phyloP scores from a whole-genome alignment of 2,888 invertebrate species.

The Tigriopus californicus region DNA sequence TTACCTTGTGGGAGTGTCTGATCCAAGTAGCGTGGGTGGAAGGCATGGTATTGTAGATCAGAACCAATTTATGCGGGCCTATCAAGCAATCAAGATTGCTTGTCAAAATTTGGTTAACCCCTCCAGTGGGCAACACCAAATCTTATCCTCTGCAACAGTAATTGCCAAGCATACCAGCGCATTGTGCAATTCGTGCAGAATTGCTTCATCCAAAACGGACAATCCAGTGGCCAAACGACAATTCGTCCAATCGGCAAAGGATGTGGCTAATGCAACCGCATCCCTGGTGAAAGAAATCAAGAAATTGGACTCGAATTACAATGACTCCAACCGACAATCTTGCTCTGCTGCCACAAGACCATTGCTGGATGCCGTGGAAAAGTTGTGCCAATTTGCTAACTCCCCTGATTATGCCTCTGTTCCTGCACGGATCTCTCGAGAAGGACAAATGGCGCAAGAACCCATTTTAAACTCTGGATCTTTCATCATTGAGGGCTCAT shows the following conservation, averaged over 20 bases:
- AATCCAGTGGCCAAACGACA: slow-evolving; percentile 85
- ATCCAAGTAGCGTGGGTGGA: slow-evolving; percentile 71
- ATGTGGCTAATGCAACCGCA: slow-evolving; percentile 88
- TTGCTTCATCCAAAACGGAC: slow-evolving; percentile 70
- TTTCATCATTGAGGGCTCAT: slow-evolving; percentile 60
- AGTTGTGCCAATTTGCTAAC: slow-evolving; percentile 75
- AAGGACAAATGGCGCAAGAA: slow-evolving; percentile 63
- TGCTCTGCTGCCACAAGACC: slow-evolving; percentile 63
- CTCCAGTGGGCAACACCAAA: slow-evolving; percentile 58
- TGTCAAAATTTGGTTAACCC: slow-evolving; percentile 55
- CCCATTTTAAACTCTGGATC: slow-evolving; percentile 67
- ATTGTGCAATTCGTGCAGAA: slow-evolving; percentile 81
- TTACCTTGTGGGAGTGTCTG: slow-evolving; percentile 81
- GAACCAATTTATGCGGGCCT: slow-evolving; percentile 64
- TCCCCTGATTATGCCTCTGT: slow-evolving; percentile 81
- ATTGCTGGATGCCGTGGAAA: slow-evolving; percentile 71
- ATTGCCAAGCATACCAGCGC: slow-evolving; percentile 92
- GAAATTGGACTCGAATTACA: slow-evolving; percentile 56
- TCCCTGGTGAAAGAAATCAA: slow-evolving; percentile 87
- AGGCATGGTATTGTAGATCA: slow-evolving; percentile 73
- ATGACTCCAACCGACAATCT: slow-evolving; percentile 48
- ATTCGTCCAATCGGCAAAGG: slow-evolving; percentile 92
- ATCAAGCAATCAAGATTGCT: slow-evolving; percentile 72
- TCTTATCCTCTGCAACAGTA: slow-evolving; percentile 72
- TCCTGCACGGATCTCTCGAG: slow-evolving; percentile 70